phyloP scores from a whole-genome alignment of 2,888 invertebrate genomes.

The Hirtodrosophila histrioides region DNA sequence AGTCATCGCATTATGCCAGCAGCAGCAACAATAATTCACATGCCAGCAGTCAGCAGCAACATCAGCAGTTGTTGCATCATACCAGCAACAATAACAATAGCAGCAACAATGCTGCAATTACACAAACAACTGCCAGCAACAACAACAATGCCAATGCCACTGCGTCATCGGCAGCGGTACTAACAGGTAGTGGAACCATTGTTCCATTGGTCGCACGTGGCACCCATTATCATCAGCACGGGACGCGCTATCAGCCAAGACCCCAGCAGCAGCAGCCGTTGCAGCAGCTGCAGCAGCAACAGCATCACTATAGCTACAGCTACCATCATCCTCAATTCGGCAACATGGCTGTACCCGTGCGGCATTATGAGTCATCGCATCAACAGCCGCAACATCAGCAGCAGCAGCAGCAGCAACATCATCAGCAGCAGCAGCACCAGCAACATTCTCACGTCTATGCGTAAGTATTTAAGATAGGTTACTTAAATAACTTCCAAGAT shows the following conservation, averaged over 20 bases:
- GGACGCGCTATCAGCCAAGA: constrained; percentile 56
- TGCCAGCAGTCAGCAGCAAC: constrained; percentile 44
- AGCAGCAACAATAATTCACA: constrained; percentile 50
- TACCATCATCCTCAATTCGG: constrained; percentile 84
- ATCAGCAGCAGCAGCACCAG: constrained; percentile 37
- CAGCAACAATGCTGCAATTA: constrained; percentile 47
- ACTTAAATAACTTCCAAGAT: no score
- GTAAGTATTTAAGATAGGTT: constrained; percentile 40
- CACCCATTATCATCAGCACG: constrained; percentile 61
- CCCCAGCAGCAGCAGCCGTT: constrained; percentile 54
- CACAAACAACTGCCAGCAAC: constrained; percentile 61
- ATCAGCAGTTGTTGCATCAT: constrained; percentile 35
- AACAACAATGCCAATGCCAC: constrained; percentile 65
- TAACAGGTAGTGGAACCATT: constrained; percentile 68
- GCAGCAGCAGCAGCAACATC: constrained; percentile 26
- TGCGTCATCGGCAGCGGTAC: constrained; percentile 70
- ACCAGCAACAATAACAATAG: constrained; percentile 56
- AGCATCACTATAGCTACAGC: constrained; percentile 71
- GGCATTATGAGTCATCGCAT: constrained; percentile 67
- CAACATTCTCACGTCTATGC: constrained; percentile 67
- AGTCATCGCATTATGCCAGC: constrained; percentile 55
- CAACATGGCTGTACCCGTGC: constrained; percentile 82
- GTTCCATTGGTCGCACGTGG: constrained; percentile 67
- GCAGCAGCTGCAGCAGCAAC: constrained; percentile 46
- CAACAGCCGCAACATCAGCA: constrained; percentile 38